Evolutionary conservation across 2,113 vertebrate genomes (phyloP), one percentile per base, ranked within the genome.

Genomic region (Dolichotis patagonum): DNA sequence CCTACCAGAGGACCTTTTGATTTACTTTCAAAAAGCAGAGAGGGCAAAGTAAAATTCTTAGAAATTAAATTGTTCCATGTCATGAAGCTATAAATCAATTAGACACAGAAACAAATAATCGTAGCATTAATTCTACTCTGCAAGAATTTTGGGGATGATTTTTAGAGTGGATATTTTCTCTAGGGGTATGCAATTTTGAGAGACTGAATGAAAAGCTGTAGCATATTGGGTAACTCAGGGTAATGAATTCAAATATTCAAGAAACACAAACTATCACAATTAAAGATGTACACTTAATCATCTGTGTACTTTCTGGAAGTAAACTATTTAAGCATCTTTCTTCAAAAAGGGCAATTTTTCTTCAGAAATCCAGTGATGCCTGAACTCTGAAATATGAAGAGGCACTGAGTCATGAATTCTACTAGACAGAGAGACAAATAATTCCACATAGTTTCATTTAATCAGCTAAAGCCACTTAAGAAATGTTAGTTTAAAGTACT

Each of bases 261-360:
- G 77, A 77, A 97, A 87, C 67, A 95, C 62, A 95, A 97, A 81
- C 83, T 96, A 91, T 82, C 84, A 56, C 75, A 95, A 95, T 97
- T 97, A 97, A 97, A 92, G 56, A 86, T 85, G 43, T 82, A 87
- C 38, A 87, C 84, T 96, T 94, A 97, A 94, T 95, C 43, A 88
- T 96, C 78, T 87, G 38, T 16, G 82, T 85, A 85, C 11, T 93
- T 94, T 80, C 86, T 88, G 78, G 41, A 95, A 95, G 94, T 88
- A 86, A 88, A 93, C 69, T 65, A 93, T 56, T 88, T 95, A 97
- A 97, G 13, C 30, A 17, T 90, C 28, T 90, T 93, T 91, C 12
- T 56, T 91, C 4, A 88, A 60, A 91, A 94, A 85, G 35, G 20
- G 75, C 63, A 94, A 78, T 92, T 92, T 92, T 96, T 60, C 85